A percentile compares a stretch with the other conserved stretches of the same genome.
These are phyloP conservation scores for Pristionchus japonicus DNA, from an alignment of 2,888 invertebrate genomes.

Conservation along the genomic window DNA sequence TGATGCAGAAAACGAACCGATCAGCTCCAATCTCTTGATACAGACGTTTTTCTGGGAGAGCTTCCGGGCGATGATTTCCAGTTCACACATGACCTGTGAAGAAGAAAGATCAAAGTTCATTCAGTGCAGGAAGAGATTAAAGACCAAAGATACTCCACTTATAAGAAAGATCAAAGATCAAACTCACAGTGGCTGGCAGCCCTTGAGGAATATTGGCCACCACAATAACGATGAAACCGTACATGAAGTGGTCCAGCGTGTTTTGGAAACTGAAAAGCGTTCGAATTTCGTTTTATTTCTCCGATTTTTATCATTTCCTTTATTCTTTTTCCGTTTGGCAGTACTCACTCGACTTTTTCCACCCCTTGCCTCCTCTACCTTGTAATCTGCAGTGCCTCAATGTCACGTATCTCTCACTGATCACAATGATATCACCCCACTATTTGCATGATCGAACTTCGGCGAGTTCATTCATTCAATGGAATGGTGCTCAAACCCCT, in stretches of 20 bases:
- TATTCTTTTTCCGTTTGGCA: background rate
- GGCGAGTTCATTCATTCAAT: background rate
- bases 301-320: background rate
- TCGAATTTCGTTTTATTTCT: no score
- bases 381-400: background rate
- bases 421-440: slow-evolving; percentile 3
- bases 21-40: slow-evolving; percentile 79
- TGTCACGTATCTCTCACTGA: background rate
- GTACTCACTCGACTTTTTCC: background rate
- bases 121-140: background rate
- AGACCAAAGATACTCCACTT: slow-evolving; percentile 7
- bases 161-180: background rate
- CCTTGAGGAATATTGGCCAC: slow-evolving; percentile 56
- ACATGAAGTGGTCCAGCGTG: slow-evolving; percentile 51
- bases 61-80: slow-evolving; percentile 82
- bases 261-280: slow-evolving; percentile 62
- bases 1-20: slow-evolving; percentile 53
- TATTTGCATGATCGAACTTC: slow-evolving; percentile 21
- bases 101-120: background rate
- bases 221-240: slow-evolving; percentile 53
- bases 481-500: background rate
- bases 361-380: background rate
- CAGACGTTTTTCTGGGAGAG: slow-evolving; percentile 99
- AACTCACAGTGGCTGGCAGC: slow-evolving; percentile 54
- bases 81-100: slow-evolving; percentile 72